Evolutionary conservation across 1,140 invertebrate genomes (phyloP), one percentile per base, ranked within the genome.

Genomic region (Lamellibrachia luymesi): DNA sequence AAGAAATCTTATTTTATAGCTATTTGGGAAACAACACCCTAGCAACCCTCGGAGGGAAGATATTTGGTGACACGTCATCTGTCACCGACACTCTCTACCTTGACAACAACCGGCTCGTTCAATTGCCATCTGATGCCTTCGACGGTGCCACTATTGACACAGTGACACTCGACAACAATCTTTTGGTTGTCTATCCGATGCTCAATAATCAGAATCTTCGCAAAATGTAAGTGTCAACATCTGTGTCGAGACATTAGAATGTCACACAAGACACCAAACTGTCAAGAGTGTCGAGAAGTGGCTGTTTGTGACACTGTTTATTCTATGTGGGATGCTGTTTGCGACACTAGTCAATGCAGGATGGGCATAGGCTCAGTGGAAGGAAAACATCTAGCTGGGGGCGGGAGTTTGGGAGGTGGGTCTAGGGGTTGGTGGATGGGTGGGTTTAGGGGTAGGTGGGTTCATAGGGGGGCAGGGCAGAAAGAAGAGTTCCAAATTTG

Each of bases 31-130:
- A 91, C 50, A 91, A 91, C 50, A 49, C 50, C 50, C 4, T 91
- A 2, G 50, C 90, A 13, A 91, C 49, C 13, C 27, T 91, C 7
- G 90, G 50, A 27, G 90, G 50, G 90, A 91, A 91, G 90, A 91
- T 91, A 91, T 91, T 91, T 91, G 38, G 49, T 91, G 90, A 91
- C 50, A 51, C 49, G 10, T 91, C 90, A 38, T 91, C 38, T 91
- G 50, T 91, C 90, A 22, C 49, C 50, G 27, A 91, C 25, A 13
- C 49, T 8, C 50, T 91, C 90, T 91, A 91, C 50, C 90, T 91
- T 50, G 50, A 91, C 90, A 91, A 91, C 10, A 91, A 91, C 90
- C 38, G 17, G 2, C 90, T 91, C 13, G 50, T 51, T 10, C 38
- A 91, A 5, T 4, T 91, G 17, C 50, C 90, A 13, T 6, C 38